Conservation (phyloP, 35 echinoderm and acorn worm genomes). For the Heliocidaris erythrogramma region DNA sequence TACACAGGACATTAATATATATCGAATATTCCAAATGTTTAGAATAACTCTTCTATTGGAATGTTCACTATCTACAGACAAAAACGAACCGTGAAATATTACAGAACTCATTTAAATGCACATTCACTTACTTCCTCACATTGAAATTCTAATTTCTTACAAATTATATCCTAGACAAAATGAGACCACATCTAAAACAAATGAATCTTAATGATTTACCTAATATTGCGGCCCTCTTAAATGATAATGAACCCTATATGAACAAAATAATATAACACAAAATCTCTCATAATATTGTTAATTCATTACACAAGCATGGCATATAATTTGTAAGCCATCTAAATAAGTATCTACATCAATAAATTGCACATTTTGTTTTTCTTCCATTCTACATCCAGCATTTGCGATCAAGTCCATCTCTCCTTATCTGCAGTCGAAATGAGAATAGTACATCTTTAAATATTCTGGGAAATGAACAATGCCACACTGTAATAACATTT, state of each 20-base stretch:
- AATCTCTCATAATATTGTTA: not conserved
- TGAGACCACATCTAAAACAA: not conserved
- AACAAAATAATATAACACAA: constrained; percentile 1
- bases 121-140: too few relatives aligned
- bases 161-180: not conserved
- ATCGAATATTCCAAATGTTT: not conserved
- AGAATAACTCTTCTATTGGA: not conserved
- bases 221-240: not conserved
- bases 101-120: not conserved
- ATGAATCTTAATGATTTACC: not conserved
- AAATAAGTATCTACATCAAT: constrained; percentile 13
- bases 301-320: not conserved
- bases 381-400: not conserved
- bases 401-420: not conserved
- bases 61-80: not conserved
- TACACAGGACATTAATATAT: not conserved
- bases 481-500: too few relatives aligned
- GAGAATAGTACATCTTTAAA: not conserved
- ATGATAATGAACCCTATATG: not conserved
- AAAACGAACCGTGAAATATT: not conserved
- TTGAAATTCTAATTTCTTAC: not conserved
- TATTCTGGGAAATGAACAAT: not conserved
- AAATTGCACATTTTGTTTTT: not conserved
- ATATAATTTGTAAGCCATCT: not conserved
- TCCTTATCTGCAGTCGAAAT: not conserved